Evolutionary conservation across 2,797 vertebrate genomes (phyloP).

Genomic region (Crossoptilon crossoptilon): DNA sequence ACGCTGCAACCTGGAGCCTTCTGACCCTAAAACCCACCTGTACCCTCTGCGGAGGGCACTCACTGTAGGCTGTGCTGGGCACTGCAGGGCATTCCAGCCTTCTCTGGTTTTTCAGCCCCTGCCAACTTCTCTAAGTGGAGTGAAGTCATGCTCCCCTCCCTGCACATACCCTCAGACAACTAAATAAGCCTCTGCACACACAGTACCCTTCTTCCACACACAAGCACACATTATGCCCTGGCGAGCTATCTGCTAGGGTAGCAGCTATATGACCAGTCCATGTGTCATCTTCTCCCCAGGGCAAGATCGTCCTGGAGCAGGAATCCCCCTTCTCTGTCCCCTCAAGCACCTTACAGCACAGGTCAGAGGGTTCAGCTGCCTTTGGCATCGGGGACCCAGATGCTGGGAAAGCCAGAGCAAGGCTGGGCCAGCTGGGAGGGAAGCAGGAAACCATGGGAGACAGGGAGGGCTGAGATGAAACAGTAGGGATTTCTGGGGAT

Average conservation of each 20-base stretch:
- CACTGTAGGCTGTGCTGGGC: rapidly evolving
- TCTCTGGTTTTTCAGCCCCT: neutral
- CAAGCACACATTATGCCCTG: neutral
- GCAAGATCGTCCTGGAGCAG: neutral
- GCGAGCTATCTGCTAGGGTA: neutral
- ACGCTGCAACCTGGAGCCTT: neutral
- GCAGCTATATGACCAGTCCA: neutral
- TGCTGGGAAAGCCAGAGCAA: neutral
- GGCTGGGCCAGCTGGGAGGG: neutral
- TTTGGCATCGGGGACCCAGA: neutral
- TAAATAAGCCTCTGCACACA: neutral
- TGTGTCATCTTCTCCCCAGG: neutral
- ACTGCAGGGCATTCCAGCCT: slow-evolving; percentile 12
- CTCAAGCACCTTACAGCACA: rapidly evolving
- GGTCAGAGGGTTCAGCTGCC: rapidly evolving
- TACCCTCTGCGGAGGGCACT: neutral
- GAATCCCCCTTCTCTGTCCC: neutral
- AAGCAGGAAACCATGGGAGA: neutral
- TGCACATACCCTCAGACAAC: neutral
- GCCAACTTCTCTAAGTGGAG: neutral
- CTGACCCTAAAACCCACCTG: neutral
- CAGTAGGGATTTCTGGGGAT: neutral
- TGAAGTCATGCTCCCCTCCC: neutral
- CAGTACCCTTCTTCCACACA: neutral
- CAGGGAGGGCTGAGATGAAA: neutral